phyloP scores from a whole-genome alignment of 1,140 invertebrate species.

The Drosophila tsacasi region DNA sequence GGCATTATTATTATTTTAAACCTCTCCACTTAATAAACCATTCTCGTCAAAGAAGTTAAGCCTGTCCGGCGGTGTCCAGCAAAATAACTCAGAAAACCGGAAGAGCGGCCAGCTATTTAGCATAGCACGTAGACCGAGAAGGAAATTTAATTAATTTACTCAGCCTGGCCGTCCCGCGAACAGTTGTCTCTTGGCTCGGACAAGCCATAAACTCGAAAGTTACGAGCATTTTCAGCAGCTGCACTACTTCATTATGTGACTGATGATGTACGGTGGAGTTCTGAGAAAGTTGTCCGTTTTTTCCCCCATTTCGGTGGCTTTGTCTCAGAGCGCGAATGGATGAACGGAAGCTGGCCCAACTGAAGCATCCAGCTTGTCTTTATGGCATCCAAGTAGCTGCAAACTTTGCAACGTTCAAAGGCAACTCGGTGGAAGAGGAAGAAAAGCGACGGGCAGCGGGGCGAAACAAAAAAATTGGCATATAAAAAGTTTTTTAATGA shows the following conservation, averaged over 20 bases:
- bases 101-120: conserved; percentile 44
- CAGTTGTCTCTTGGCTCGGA: conserved; percentile 46
- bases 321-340: conserved; percentile 25
- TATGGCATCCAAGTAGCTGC: conserved; percentile 60
- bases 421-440: conserved; percentile 30
- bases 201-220: conserved; percentile 76
- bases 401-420: conserved; percentile 55
- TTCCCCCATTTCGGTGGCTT: conserved; percentile 29
- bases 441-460: conserved; percentile 36
- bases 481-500: conserved; percentile 83
- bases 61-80: conserved; percentile 16
- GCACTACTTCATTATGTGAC: conserved; percentile 83
- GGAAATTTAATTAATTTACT: conserved; percentile 76
- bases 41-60: conserved; percentile 11
- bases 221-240: conserved; percentile 70
- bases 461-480: conserved; percentile 64
- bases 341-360: conserved; percentile 35
- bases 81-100: not conserved
- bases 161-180: conserved; percentile 7
- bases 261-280: conserved; percentile 70
- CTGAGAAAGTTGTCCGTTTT: conserved; percentile 66
- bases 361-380: conserved; percentile 55
- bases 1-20: not conserved
- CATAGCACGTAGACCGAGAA: conserved; percentile 58
- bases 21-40: not conserved